Evolutionary conservation across 2,113 vertebrate genomes (phyloP).

Genomic region (Sorex fumeus): DNA sequence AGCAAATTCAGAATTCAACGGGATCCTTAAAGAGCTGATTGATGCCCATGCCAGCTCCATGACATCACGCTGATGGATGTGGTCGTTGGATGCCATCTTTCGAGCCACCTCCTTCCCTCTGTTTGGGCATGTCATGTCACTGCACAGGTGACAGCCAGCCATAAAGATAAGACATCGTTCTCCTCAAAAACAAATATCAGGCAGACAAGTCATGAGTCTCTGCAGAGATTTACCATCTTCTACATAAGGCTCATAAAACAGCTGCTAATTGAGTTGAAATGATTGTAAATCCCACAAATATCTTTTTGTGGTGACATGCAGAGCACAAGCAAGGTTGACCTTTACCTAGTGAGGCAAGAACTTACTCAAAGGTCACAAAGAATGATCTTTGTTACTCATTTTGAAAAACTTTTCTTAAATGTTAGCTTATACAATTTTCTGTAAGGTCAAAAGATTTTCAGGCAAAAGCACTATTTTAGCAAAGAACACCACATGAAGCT

Average conservation of each 20-base stretch:
- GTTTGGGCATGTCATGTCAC: neutral
- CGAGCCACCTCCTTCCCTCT: constrained; percentile 40
- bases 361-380: neutral
- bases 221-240: constrained; percentile 29
- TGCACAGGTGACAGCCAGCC: constrained; percentile 10
- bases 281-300: neutral
- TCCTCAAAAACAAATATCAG: constrained; percentile 40
- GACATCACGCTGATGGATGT: neutral
- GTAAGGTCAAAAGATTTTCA: neutral
- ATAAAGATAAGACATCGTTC: constrained; percentile 50
- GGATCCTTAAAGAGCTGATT: neutral
- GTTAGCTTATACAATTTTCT: constrained; percentile 35
- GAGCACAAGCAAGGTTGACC: neutral
- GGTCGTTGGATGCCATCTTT: neutral
- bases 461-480: constrained; percentile 35
- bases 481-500: neutral
- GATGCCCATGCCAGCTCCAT: neutral
- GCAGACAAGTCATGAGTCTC: neutral
- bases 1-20: neutral
- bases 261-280: constrained; percentile 51
- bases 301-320: neutral
- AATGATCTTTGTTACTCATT: constrained; percentile 22
- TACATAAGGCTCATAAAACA: constrained; percentile 43
- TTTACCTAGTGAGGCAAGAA: constrained; percentile 8
- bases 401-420: neutral